Percentiles rank a stretch among this genome's conserved stretches.
Evolutionary conservation across 1,140 invertebrate genomes (phyloP).

Genomic region (Trachymyrmex septentrionalis): DNA sequence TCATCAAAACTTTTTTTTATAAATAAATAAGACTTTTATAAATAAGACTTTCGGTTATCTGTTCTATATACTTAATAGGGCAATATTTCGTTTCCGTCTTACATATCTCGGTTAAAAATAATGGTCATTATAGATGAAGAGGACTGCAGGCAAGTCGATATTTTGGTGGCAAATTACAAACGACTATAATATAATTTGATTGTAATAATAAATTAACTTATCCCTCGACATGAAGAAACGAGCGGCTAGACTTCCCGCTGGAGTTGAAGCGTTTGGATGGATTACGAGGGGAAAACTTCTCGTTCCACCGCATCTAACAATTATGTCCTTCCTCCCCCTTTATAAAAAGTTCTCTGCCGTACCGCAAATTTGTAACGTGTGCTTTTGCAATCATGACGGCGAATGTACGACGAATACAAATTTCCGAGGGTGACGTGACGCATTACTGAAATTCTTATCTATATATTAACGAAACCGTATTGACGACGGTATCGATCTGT

Average conservation of each 20-base stretch:
- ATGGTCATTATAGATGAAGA: not conserved
- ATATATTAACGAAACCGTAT: not conserved
- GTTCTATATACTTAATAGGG: not conserved
- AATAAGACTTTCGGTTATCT: not conserved
- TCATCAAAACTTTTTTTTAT: not conserved
- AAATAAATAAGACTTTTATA: constrained; percentile 5
- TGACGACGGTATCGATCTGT: not conserved
- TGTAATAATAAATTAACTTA: constrained; percentile 17
- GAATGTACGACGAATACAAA: constrained; percentile 18
- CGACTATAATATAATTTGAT: too few relatives aligned
- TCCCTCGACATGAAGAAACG: not conserved
- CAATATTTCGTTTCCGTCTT: not conserved
- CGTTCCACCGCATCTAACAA: not conserved
- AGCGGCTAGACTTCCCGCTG: not conserved
- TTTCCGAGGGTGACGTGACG: constrained; percentile 32
- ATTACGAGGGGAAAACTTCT: constrained; percentile 23
- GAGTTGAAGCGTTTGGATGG: not conserved
- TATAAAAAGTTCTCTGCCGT: not conserved
- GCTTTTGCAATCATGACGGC: constrained; percentile 12
- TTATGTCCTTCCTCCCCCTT: not conserved
- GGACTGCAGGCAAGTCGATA: not conserved
- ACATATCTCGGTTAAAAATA: not conserved
- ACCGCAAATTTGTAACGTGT: not conserved
- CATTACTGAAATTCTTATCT: constrained; percentile 55
- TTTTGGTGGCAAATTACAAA: constrained; percentile 28